Conservation (phyloP, 2,113 vertebrate genomes). For the Lepidothrix coronata region DNA sequence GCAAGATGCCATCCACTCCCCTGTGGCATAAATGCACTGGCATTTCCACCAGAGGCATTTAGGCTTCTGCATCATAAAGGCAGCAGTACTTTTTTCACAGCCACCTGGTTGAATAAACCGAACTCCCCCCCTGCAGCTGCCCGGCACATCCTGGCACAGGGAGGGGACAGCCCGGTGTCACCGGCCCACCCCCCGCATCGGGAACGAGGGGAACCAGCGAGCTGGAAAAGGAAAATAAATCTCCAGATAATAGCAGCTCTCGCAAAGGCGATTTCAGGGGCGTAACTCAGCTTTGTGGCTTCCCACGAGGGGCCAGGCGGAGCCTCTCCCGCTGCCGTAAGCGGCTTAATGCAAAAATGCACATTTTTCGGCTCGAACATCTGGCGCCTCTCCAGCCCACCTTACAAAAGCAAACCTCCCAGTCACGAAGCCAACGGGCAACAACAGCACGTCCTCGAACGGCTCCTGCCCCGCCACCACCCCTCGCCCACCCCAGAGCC, state of each 20-base stretch:
- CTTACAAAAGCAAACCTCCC: not conserved
- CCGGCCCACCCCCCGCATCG: rapidly evolving
- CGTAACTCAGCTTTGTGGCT: not conserved
- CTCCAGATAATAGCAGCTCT: conserved; percentile 2
- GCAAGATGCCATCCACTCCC: not conserved
- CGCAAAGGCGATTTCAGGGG: conserved; percentile 19
- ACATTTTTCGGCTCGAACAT: not conserved
- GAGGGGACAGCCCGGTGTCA: not conserved
- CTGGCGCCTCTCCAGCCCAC: not conserved
- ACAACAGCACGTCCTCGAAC: rapidly evolving
- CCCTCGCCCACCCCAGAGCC: rapidly evolving
- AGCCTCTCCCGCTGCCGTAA: not conserved
- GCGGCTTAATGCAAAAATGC: not conserved
- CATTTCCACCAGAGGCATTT: not conserved
- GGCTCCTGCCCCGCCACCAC: not conserved
- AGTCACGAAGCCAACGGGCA: rapidly evolving
- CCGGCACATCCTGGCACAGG: rapidly evolving
- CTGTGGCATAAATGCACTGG: rapidly evolving
- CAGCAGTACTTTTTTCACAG: not conserved
- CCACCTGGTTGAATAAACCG: not conserved
- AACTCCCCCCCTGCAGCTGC: rapidly evolving
- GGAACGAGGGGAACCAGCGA: not conserved
- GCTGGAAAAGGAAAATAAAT: conserved; percentile 38
- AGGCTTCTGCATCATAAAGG: not conserved
- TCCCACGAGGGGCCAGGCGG: not conserved